Base-by-base conservation (phyloP, 2,797 vertebrate genomes). In the Gadopsis bispinosus region DNA sequence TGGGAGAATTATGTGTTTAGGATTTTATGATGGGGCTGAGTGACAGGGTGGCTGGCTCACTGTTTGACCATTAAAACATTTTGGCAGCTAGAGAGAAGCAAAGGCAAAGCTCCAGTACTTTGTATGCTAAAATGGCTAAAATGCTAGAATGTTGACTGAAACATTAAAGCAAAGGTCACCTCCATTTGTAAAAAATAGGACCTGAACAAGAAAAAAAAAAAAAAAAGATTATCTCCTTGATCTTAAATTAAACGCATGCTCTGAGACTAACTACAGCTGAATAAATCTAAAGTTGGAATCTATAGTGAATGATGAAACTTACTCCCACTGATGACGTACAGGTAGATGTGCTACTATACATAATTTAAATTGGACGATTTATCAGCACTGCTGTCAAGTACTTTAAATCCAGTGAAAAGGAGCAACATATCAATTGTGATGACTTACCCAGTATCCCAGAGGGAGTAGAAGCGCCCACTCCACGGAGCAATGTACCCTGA, bases 371-470 rank as follows among this genome's bases (percentile, higher is more conserved):
- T 22, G 11, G 33, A 8, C 19, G 62, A 11, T 45, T 71, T 26
- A 69, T 22, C 58, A 69, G 74, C 26, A 0, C 59, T 26, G 14
- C 9, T 10, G 13, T 55, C 16, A 60, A 45, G 35, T 55, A 22
- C 26, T 51, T 31, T 33, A 55, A 53, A 63, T 53, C 39, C 13
- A 60, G 5, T 7, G 60, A 4, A 41, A 8, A 22, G 47, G 53
- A 43, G 68, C 26, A 71, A 37, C 35, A 67, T n/a, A 58, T n/a
- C 3, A 45, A n/a, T 22, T 45, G 11, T 13, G 54, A 70, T 7
- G 62, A 65, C 97, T 96, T 95, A 99, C 98, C 97, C 97, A 2
- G 98, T 99, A 83, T 99, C 98, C 98, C 98, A 99, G 45, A 99
- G 84, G 2, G 98, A 99, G 88, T 99, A 99, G 95, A 99, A 99